phyloP scores from a whole-genome alignment of 2,888 invertebrate species.

The Agriopis leucophaearia region DNA sequence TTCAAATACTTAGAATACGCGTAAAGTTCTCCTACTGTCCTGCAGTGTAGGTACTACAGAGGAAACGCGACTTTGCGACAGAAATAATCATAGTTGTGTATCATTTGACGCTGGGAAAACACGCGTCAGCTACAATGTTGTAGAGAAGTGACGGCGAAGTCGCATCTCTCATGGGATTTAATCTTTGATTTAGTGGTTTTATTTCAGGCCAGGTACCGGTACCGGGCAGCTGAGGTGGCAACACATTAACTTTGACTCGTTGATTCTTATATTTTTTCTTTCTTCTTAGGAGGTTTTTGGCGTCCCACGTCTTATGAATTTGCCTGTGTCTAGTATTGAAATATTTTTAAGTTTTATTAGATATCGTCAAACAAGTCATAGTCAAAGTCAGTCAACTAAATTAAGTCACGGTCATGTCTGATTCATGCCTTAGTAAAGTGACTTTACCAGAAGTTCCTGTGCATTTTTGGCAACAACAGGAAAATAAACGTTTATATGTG shows the following conservation, averaged over 20 bases:
- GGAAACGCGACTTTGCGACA: conserved; percentile 50
- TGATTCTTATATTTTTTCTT: background rate
- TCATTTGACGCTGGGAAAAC: conserved; percentile 40
- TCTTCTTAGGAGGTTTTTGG: background rate
- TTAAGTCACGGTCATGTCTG: too few species aligned
- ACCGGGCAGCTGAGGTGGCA: conserved; percentile 6
- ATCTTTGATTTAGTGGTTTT: conserved; percentile 34
- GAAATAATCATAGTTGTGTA: conserved; percentile 48
- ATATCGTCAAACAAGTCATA: too few species aligned
- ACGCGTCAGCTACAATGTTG: conserved; percentile 34
- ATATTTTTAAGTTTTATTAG: too few species aligned
- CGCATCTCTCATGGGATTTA: conserved; percentile 31
- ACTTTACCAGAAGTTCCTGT: too few species aligned
- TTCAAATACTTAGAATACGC: background rate
- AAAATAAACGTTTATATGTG: too few species aligned
- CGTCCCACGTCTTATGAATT: too few species aligned
- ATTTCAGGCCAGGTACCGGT: conserved; percentile 19
- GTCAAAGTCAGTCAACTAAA: too few species aligned
- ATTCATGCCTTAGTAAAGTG: too few species aligned
- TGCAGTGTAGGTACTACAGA: conserved; percentile 1
- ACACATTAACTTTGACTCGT: conserved; percentile 3
- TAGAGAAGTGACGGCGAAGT: conserved; percentile 26
- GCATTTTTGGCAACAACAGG: too few species aligned
- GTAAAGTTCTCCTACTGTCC: conserved; percentile 10
- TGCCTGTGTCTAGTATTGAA: too few species aligned